Evolutionary conservation across 2,888 invertebrate species (phyloP).

Genomic region (Myopa tessellatipennis): DNA sequence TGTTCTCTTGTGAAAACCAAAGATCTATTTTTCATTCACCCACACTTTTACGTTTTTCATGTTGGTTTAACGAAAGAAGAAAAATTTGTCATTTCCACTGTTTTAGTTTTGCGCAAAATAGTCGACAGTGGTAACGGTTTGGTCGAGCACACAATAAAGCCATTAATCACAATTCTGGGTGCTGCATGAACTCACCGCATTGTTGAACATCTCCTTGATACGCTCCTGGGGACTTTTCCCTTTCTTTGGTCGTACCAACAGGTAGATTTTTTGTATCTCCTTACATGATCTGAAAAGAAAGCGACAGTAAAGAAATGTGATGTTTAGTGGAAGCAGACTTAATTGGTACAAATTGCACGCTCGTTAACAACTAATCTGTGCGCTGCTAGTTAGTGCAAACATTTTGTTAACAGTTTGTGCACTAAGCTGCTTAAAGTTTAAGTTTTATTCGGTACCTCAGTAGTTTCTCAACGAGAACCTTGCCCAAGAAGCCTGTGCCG

Average conservation of each 20-base stretch:
- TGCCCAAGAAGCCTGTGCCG: slow-evolving; percentile 68
- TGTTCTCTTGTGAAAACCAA: not conserved
- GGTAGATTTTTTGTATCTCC: slow-evolving; percentile 80
- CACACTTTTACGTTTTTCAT: not conserved
- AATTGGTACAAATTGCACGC: slow-evolving; percentile 32
- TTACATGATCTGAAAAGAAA: slow-evolving; percentile 73
- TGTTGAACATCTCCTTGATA: slow-evolving; percentile 83
- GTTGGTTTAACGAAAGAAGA: not conserved
- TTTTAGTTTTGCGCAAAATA: not conserved
- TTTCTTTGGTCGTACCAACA: slow-evolving; percentile 86
- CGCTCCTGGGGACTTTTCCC: slow-evolving; percentile 83
- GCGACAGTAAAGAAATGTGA: not conserved
- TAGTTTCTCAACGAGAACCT: slow-evolving; percentile 67
- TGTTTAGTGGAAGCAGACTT: not conserved
- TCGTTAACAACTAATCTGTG: not conserved
- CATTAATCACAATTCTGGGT: slow-evolving; percentile 33
- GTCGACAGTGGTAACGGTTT: slow-evolving; percentile 5
- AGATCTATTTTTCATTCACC: slow-evolving; percentile 14
- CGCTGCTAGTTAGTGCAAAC: not conserved
- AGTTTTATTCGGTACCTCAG: slow-evolving; percentile 57
- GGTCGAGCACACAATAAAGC: slow-evolving; percentile 25
- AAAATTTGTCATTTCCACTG: slow-evolving; percentile 8
- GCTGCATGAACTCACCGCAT: slow-evolving; percentile 74
- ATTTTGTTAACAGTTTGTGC: not conserved
- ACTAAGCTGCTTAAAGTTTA: not conserved